Percentiles rank a stretch among this genome's conserved stretches.
These are phyloP conservation scores for Amphiprion clarkii DNA, from an alignment of 2,797 vertebrate species.

Conservation along the genomic window DNA sequence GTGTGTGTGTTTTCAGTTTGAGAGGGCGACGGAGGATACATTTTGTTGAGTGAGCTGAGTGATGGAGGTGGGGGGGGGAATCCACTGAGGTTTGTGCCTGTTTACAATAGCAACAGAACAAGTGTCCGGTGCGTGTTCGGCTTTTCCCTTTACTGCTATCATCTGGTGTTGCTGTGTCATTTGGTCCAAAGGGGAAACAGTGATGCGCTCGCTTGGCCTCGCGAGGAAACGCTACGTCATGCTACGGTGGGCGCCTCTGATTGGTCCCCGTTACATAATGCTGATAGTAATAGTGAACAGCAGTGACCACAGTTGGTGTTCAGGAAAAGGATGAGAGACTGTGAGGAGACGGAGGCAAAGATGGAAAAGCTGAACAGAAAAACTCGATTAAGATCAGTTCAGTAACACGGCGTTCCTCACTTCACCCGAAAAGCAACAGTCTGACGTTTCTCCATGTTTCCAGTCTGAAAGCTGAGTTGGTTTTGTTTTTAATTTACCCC, in stretches of 20 bases:
- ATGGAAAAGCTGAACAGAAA: slow-evolving; percentile 15
- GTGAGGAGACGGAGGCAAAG: slow-evolving; percentile 21
- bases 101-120: slow-evolving; percentile 59
- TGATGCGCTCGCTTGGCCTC: slow-evolving; percentile 61
- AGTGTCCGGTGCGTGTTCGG: slow-evolving; percentile 32
- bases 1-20: slow-evolving; percentile 43
- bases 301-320: slow-evolving; percentile 40
- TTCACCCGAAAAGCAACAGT: not conserved
- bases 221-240: slow-evolving; percentile 41
- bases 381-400: slow-evolving; percentile 20
- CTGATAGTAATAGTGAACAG: slow-evolving; percentile 57
- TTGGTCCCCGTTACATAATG: slow-evolving; percentile 59
- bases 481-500: not conserved
- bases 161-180: slow-evolving; percentile 62
- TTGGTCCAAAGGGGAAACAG: slow-evolving; percentile 57
- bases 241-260: slow-evolving; percentile 33
- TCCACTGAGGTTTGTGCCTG: slow-evolving; percentile 30
- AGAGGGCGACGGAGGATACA: not conserved
- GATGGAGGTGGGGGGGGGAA: slow-evolving; percentile 28
- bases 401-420: not conserved
- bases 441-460: slow-evolving; percentile 3
- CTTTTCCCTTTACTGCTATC: slow-evolving; percentile 36
- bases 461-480: not conserved
- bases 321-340: slow-evolving; percentile 26
- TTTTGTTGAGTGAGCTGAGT: slow-evolving; percentile 20